Percentiles rank a stretch among this genome's conserved stretches.
These are phyloP conservation scores for Eristalinus aeneus DNA, from an alignment of 2,888 invertebrate genomes.

Conservation along the genomic window DNA sequence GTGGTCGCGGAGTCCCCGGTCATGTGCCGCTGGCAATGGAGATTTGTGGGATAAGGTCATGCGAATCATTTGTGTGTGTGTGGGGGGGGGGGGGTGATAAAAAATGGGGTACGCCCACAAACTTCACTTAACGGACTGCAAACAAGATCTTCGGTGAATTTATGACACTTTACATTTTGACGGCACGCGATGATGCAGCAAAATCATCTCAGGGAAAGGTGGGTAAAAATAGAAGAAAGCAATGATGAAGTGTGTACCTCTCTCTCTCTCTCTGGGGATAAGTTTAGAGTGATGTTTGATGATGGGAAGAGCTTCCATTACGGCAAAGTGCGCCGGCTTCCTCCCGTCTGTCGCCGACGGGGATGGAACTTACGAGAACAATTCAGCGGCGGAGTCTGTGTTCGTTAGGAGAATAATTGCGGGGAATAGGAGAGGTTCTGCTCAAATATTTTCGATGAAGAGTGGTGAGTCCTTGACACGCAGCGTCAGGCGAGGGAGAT, in stretches of 20 bases:
- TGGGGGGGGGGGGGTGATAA: slow-evolving; percentile 27
- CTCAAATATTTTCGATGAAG: background rate
- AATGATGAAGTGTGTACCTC: background rate
- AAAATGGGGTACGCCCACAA: no score
- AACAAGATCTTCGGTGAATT: background rate
- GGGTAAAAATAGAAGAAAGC: background rate
- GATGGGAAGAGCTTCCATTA: background rate
- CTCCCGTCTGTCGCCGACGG: background rate
- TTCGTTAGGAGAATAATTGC: background rate
- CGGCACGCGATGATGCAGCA: background rate
- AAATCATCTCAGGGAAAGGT: background rate
- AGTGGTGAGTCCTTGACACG: background rate
- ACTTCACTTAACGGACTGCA: no score
- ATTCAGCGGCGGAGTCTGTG: background rate
- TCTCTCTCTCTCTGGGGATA: background rate
- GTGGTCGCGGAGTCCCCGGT: slow-evolving; percentile 44
- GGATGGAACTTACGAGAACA: background rate
- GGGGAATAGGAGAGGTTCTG: background rate
- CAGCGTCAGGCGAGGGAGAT: background rate
- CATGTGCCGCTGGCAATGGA: slow-evolving; percentile 19
- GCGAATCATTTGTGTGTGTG: slow-evolving; percentile 1
- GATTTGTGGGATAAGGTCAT: slow-evolving; percentile 58
- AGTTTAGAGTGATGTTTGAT: slow-evolving; percentile 26
- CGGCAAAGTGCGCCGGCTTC: background rate
- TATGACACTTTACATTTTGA: background rate